Evolutionary conservation across 92 coral and sea anemone species (phyloP), one percentile per base, ranked within the genome.

Genomic region (Anthopleura xanthogrammica): DNA sequence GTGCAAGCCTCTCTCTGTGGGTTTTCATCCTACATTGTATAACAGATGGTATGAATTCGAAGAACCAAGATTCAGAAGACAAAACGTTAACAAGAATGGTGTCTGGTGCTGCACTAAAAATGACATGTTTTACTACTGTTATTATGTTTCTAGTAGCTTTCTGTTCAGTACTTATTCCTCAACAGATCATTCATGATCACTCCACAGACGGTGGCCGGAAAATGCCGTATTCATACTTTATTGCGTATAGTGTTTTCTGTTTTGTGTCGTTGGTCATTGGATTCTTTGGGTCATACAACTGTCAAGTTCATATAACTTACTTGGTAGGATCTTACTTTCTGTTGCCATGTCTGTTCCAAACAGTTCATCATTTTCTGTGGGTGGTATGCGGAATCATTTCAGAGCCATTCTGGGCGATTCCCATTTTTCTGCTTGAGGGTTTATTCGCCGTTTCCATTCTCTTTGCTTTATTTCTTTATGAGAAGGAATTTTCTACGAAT

Each of bases 341-440:
- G 50, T 85, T 76, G 3, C 90, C 90, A 71, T 84, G 82, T 52
- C 13, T 82, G 29, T 87, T 78, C 71, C 83, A 62, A 82, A 66
- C 71, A 64, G 76, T 66, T 72, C 90, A 91, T 60, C 88, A 88
- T 23, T 41, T 91, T 12, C 16, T 91, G 70, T 91, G 94, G 94
- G 81, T 91, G 83, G 12, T 88, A 58, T 83, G 86, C 19, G 94
- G 92, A 9, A 72, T 87, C 36, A 83, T 88, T 65, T 83, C 92
- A 39, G 94, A 91, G 41, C 94, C 90, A 14, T 83, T 86, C 65
- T 91, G 94, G 94, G 92, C 91, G 1, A 23, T 88, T 17, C 88
- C 92, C 64, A 74, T 91, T 24, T 86, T 88, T 10, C 76, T 88
- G 16, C 52, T 55, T 70, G 80, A 80, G 68, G 23, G 75, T 48